A percentile compares a stretch with the other conserved stretches of the same genome.
Evolutionary conservation across 1,140 invertebrate genomes (phyloP).

Genomic region (Matsumurasca onukii): DNA sequence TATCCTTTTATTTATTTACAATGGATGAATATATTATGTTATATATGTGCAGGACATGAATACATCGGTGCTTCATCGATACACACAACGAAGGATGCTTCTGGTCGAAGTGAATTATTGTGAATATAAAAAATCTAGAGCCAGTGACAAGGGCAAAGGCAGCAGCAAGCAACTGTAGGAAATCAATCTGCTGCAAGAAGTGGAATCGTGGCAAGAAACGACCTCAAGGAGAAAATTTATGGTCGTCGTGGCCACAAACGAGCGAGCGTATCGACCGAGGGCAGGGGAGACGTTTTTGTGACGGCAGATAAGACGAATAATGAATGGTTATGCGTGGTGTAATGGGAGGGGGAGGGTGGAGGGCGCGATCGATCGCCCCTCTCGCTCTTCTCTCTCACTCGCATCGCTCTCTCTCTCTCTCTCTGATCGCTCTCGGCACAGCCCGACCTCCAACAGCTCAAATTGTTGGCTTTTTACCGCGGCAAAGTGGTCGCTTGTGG

Average conservation of each 20-base stretch:
- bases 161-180: too few species aligned
- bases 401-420: neutral
- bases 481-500: slow-evolving; percentile 1
- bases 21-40: too few species aligned
- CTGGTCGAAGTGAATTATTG: too few species aligned
- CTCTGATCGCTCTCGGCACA: neutral
- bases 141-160: too few species aligned
- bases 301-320: slow-evolving; percentile 16
- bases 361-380: neutral
- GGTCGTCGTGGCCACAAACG: slow-evolving; percentile 4
- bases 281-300: slow-evolving; percentile 13
- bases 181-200: too few species aligned
- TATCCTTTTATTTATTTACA: too few species aligned
- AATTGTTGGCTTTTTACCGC: neutral
- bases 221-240: slow-evolving; percentile 1
- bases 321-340: slow-evolving; percentile 14
- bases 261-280: neutral
- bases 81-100: too few species aligned
- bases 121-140: too few species aligned
- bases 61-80: too few species aligned
- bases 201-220: neutral
- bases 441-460: neutral
- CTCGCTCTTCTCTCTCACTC: slow-evolving; percentile 2
- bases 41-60: too few species aligned
- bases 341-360: neutral